phyloP scores from a whole-genome alignment of 2,113 vertebrate species.

The Bubo blakistoni region DNA sequence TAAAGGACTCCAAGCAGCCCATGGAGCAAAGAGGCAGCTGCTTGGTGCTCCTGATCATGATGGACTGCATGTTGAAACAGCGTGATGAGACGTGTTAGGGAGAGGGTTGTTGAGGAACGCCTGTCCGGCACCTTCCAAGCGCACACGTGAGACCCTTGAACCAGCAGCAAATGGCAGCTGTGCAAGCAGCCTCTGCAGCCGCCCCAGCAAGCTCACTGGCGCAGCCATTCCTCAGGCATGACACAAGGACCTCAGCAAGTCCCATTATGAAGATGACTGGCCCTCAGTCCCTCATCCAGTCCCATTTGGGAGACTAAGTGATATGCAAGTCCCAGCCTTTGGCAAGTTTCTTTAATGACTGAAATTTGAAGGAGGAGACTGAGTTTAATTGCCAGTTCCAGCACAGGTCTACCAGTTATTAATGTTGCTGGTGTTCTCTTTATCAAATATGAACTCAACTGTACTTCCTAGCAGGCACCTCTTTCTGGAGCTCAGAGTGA shows the following conservation, averaged over 20 bases:
- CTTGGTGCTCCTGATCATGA: not conserved
- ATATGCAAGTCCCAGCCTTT: not conserved
- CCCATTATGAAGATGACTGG: not conserved
- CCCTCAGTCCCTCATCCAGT: not conserved
- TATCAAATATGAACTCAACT: not conserved
- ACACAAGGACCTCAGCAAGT: fast-evolving
- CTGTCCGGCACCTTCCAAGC: not conserved
- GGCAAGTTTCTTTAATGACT: not conserved
- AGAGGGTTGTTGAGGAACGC: not conserved
- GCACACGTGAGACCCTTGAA: not conserved
- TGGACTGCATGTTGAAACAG: not conserved
- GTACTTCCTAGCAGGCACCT: not conserved
- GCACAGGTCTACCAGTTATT: not conserved
- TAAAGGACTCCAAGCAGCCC: not conserved
- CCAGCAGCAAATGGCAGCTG: not conserved
- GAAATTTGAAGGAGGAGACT: not conserved
- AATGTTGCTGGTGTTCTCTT: not conserved
- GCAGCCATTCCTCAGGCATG: not conserved
- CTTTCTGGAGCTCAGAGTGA: not conserved
- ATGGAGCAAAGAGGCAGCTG: not conserved
- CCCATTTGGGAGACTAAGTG: not conserved
- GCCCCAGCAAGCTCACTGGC: not conserved
- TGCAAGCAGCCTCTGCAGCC: not conserved
- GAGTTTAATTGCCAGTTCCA: constrained; percentile 14
- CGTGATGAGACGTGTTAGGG: not conserved